Evolutionary conservation across 1,140 invertebrate species (phyloP), one percentile per base, ranked within the genome.

Genomic region (Polypedilum vanderplanki): DNA sequence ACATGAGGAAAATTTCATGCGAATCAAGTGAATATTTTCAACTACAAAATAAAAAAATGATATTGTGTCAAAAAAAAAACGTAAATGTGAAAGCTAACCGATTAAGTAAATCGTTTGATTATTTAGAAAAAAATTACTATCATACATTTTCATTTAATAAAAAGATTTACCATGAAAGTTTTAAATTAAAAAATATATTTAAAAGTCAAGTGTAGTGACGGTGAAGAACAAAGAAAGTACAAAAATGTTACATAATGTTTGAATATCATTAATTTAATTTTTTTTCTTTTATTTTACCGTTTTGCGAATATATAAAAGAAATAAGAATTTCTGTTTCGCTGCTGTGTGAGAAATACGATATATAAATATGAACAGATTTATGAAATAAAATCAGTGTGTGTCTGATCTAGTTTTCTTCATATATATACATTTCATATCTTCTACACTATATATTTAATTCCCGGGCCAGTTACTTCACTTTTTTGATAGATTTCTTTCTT

Each of bases 401-500:
- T 57, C 46, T 57, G 46, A 57, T 57, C 46, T 57, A 57, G 46
- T 57, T 57, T n/a, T 46, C 10, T 57, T 12, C n/a, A n/a, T 57
- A 57, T 57, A 57, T 57, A 33, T 33, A 33, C 24, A 33, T 33
- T 33, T 33, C n/a, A 12, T 57, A 57, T 57, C 10, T 57, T 4
- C 12, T 57, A n/a, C 46, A 57, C 12, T 57, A 33, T 57, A 12
- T 57, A 15, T 15, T 57, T 57, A 57, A 57, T 57, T 57, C 46
- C 46, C 46, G 46, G 46, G 46, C 46, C 46, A 57, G 46, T 57
- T 57, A 57, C 46, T 57, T 57, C 46, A 57, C 46, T n/a, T 57
- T 33, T 57, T 57, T 57, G 46, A 57, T 57, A 57, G 46, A 57
- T 57, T 57, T n/a, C 46, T 57, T 57, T 57, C 46, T 57, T 15